Evolutionary conservation across 2,888 invertebrate genomes (phyloP).

Genomic region (Drosophila sordidula): DNA sequence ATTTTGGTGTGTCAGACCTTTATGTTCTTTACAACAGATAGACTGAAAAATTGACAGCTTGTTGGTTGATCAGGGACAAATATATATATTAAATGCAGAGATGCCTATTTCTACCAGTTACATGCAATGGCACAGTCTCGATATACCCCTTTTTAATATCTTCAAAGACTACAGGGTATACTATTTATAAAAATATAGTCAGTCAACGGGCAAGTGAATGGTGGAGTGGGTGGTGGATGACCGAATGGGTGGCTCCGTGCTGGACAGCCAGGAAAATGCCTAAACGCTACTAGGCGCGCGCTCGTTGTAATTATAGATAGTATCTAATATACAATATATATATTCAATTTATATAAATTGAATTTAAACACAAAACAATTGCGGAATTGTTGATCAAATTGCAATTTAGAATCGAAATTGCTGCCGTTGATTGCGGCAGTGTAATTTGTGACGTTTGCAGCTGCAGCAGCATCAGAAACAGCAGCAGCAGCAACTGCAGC

Average conservation of each 20-base stretch:
- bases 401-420: constrained; percentile 76
- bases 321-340: constrained; percentile 49
- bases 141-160: not conserved
- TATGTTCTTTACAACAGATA: too few relatives aligned
- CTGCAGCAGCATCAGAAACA: not conserved
- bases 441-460: constrained; percentile 36
- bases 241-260: not conserved
- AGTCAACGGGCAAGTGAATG: not conserved
- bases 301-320: constrained; percentile 66
- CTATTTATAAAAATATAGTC: not conserved
- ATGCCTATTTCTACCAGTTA: not conserved
- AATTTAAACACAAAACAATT: constrained; percentile 78
- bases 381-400: constrained; percentile 80
- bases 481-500: constrained; percentile 19
- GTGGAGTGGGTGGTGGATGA: not conserved
- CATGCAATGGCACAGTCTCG: not conserved
- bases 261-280: constrained; percentile 32
- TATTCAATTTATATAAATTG: constrained; percentile 76
- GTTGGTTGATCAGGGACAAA: too few relatives aligned
- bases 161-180: not conserved
- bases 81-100: too few relatives aligned
- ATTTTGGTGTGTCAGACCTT: too few relatives aligned
- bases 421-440: constrained; percentile 33
- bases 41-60: too few relatives aligned
- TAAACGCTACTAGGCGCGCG: constrained; percentile 29